Base-by-base conservation (phyloP, 2,797 vertebrate species). In the Sparus aurata region DNA sequence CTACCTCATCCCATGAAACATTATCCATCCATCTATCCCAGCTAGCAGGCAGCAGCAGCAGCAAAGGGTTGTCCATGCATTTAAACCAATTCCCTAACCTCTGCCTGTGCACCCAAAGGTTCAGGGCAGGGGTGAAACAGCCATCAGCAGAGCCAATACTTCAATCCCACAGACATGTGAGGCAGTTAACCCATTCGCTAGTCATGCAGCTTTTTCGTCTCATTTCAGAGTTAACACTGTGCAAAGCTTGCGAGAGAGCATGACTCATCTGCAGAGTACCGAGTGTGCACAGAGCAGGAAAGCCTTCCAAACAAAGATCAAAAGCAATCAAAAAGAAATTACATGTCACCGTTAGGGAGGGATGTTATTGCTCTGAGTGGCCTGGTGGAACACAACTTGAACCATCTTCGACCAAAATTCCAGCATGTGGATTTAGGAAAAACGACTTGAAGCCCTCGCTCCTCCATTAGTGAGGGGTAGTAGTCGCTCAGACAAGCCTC, bases 1-100 rank as follows among this genome's bases (percentile, higher is more conserved):
- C 90, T 84, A 84, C 82, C 89, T 89, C 88, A 90, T 87, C 85
- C 82, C 77, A 69, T 92, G 94, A 92, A 94, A 95, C 84, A 89
- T 87, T 87, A 95, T 91, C 90, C 81, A 71, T 82, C 81, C 74
- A 74, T 83, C 77, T 85, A 83, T 87, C 79, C 86, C 74, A 79
- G 86, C 89, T 77, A 85, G 86, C 86, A 80, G 70, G 72, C 69
- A 77, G 74, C 82, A 75, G 66, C 67, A 75, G 60, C 60, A 83
- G 79, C 57, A 43, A 50, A 79, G 64, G 71, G 18, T 52, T 18
- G 73, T 70, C 84, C 55, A 60, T 73, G 75, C 79, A 74, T 91
- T 87, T 71, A 85, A 79, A 83, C 80, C 75, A 20, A 74, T 73
- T 77, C 78, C 63, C 64, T 65, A 55, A 71, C 58, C 73, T 61